Evolutionary conservation across 2,797 vertebrate genomes (phyloP).

Genomic region (Novumbra hubbsi): DNA sequence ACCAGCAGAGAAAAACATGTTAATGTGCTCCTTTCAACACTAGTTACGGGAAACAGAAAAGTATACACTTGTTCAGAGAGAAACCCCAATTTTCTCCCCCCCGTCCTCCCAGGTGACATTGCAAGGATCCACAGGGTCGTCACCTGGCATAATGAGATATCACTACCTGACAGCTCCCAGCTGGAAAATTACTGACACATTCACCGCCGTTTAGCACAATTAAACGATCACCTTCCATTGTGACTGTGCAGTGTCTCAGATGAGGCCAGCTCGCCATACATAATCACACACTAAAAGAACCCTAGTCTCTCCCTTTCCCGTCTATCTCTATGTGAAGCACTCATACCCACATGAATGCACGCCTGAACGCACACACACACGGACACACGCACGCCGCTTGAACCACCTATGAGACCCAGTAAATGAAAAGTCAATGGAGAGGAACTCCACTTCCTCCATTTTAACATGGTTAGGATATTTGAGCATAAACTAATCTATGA

Average conservation of each 20-base stretch:
- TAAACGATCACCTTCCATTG: conserved; percentile 93
- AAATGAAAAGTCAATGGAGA: not conserved
- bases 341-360: conserved; percentile 17
- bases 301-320: not conserved
- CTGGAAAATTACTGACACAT: conserved; percentile 81
- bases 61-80: not conserved
- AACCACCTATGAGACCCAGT: not conserved
- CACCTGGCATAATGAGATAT: conserved; percentile 84
- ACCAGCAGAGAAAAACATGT: not conserved
- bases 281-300: conserved; percentile 48
- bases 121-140: conserved; percentile 84
- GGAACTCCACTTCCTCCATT: not conserved
- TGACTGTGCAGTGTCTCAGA: conserved; percentile 81
- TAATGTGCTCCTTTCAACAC: not conserved
- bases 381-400: not conserved
- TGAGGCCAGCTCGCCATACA: conserved; percentile 71
- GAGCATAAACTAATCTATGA: not conserved
- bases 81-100: conserved; percentile 69
- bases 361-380: not conserved
- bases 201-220: conserved; percentile 92
- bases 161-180: conserved; percentile 91
- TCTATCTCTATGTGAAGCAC: conserved; percentile 30
- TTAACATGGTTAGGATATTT: not conserved
- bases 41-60: not conserved
- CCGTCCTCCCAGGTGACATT: conserved; percentile 84